Base-by-base conservation (phyloP, 2,888 invertebrate genomes). In the Germaria angustata region DNA sequence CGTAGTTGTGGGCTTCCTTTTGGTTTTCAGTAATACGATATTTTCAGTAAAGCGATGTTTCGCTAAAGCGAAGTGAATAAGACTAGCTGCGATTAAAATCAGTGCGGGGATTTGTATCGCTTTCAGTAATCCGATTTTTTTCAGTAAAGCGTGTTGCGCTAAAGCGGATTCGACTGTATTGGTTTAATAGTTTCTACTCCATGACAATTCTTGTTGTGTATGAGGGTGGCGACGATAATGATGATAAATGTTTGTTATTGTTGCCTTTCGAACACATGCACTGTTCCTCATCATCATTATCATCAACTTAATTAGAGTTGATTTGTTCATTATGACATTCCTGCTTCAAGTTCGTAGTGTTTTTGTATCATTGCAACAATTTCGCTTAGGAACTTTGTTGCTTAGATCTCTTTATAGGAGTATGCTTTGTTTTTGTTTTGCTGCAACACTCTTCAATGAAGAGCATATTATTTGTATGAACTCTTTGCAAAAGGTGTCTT, bases 201-300 rank as follows among this genome's bases (percentile, higher is more conserved):
- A 44, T 55, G 49, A 49, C 15, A 28, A 46, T 6, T 39, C 20
- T 51, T 39, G 32, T 57, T 44, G 44, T 46, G 44, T 75, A 3
- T 66, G 55, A 65, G 46, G 65, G 17, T 22, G 13, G 17, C 13
- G 13, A 53, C 24, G 11, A 55, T 34, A 53, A 53, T 32, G 39
- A 17, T 13, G 36, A 17, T 51, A n/a, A 39, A 28, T 20, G 36
- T 65, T 73, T 32, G n/a, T 46, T 28, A n/a, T 41, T 73, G 39
- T 53, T 53, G 49, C 1, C 20, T 15, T 59, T 71, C 39, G 57
- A 41, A 59, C 65, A 57, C 13, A 39, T 28, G 32, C 49, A 39
- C n/a, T 73, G 46, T 13, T 71, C 34, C 69, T 72, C 20, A 66
- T 80, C 34, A 44, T 66, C 20, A 66, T 80, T 24, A 44, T 66